Evolutionary conservation across 2,888 invertebrate species (phyloP), one percentile per base, ranked within the genome.

Genomic region (Sceliomorpha sp.): DNA sequence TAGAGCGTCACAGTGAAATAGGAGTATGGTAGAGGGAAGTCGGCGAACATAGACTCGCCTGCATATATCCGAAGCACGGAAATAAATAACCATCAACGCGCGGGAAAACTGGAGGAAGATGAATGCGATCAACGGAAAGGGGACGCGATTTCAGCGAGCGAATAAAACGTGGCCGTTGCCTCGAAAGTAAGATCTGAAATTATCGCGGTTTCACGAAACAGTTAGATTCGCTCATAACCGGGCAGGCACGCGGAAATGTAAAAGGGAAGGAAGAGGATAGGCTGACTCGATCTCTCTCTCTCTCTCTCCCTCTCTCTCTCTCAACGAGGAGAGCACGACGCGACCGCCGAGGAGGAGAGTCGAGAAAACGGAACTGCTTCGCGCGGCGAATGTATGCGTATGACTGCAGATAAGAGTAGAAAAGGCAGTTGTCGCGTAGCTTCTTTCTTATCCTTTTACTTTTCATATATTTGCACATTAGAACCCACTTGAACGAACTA

Each of bases 341-440:
- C 39, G 58, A 58, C 60, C 53, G 59, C n/a, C n/a, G n/a, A n/a
- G 66, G 56, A 56, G 60, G 50, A 59, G 64, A 75, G 78, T 53
- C 53, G 72, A 79, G 82, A 82, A 83, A 84, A 82, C 80, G 83
- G 80, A 83, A 81, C 81, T 80, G 74, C 76, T 77, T 77, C 73
- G 71, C 75, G 73, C 74, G 72, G 83, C 75, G 80, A 82, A 81
- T 80, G 75, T 80, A 82, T 82, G 82, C 79, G 75, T 75, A 71
- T 71, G 73, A 75, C 59, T 50, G 73, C 77, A 82, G 82, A 82
- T 84, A 83, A 78, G 79, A 77, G 78, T 71, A 76, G 67, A 72
- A 76, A 76, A 70, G 56, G 45, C 37, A 40, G 50, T 63, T 53
- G 67, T 45, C 63, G 60, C 63, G 42, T 44, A 37, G 64, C 68